These are phyloP conservation scores for Arctocebus calabarensis DNA, from an alignment of 2,797 vertebrate genomes.

Conservation along the genomic window DNA sequence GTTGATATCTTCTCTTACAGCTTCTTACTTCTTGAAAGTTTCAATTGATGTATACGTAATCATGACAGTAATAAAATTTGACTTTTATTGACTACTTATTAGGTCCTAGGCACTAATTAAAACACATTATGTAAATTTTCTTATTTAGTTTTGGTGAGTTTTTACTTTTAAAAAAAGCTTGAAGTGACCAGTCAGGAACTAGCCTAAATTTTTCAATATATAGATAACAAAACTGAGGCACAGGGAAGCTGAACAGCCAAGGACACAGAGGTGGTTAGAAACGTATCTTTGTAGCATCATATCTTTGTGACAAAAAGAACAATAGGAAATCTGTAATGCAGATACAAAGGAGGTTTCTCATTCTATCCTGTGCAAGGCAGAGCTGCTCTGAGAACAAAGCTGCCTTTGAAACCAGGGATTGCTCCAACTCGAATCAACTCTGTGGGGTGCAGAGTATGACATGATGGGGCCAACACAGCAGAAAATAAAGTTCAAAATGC, in stretches of 20 bases:
- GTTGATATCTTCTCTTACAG: not conserved
- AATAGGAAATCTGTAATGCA: constrained; percentile 56
- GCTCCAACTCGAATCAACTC: constrained; percentile 55
- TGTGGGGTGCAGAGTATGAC: constrained; percentile 9
- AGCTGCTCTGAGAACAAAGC: constrained; percentile 65
- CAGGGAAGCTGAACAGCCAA: constrained; percentile 12
- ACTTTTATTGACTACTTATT: not conserved
- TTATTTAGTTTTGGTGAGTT: not conserved
- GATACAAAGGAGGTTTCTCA: constrained; percentile 63
- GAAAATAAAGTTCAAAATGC: constrained; percentile 45
- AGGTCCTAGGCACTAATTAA: not conserved
- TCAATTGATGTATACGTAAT: not conserved
- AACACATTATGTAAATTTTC: not conserved
- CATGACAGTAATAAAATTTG: not conserved
- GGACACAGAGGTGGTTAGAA: constrained; percentile 1
- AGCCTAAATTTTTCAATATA: constrained; percentile 3
- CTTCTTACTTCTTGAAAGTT: not conserved
- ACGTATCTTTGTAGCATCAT: not conserved
- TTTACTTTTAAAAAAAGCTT: not conserved
- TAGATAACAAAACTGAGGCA: constrained; percentile 1
- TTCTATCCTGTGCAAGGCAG: constrained; percentile 15
- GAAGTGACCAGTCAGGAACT: not conserved
- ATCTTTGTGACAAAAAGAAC: constrained; percentile 69
- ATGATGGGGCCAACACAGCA: not conserved
- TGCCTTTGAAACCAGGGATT: constrained; percentile 61